phyloP scores from a whole-genome alignment of 1,140 invertebrate species.

The Musca domestica region DNA sequence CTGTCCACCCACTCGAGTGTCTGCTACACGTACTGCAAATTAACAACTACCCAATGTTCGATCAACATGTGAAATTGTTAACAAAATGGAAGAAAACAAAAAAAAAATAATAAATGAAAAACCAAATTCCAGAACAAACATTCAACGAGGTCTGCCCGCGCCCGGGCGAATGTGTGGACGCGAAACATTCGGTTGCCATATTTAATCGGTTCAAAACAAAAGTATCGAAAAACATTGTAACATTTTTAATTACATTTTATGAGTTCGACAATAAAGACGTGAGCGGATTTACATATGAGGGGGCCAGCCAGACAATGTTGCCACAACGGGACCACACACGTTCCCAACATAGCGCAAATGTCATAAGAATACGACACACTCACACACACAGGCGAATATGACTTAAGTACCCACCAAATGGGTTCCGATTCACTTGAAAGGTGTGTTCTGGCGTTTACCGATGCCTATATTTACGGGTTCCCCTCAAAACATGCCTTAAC shows the following conservation, averaged over 20 bases:
- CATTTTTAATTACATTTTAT: slow-evolving; percentile 21
- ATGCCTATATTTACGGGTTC: not conserved
- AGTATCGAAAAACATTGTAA: slow-evolving; percentile 12
- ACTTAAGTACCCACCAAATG: no score
- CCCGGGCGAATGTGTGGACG: not conserved
- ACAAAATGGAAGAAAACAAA: not conserved
- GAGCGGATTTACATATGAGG: slow-evolving; percentile 13
- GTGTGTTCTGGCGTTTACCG: not conserved
- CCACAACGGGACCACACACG: not conserved
- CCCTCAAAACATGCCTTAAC: not conserved
- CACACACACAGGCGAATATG: no score
- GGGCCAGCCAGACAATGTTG: not conserved
- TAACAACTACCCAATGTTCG: slow-evolving; percentile 5
- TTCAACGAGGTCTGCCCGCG: not conserved
- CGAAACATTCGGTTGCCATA: not conserved
- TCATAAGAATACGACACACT: no score
- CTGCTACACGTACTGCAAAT: slow-evolving; percentile 11
- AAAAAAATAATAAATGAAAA: not conserved
- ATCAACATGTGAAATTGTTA: not conserved
- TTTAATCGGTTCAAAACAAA: slow-evolving; percentile 5
- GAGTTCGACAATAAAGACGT: slow-evolving; percentile 16
- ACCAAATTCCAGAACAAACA: not conserved
- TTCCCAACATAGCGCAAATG: no score
- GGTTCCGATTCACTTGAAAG: no score
- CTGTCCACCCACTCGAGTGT: not conserved